A percentile compares a stretch with the other conserved stretches of the same genome.
These are phyloP conservation scores for Mustela lutreola DNA, from an alignment of 2,113 vertebrate species.

Conservation along the genomic window DNA sequence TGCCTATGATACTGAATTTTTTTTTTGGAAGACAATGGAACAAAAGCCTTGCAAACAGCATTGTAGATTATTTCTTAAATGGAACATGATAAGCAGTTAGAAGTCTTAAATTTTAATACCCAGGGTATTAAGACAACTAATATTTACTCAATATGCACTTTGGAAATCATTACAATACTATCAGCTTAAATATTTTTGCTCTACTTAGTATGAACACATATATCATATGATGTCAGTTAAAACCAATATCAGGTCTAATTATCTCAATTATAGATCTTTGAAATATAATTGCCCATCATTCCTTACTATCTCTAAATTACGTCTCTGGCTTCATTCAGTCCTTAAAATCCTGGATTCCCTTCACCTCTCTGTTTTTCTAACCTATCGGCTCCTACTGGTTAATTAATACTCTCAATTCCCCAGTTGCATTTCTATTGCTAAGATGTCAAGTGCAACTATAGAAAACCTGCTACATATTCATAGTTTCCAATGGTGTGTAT, in stretches of 20 bases:
- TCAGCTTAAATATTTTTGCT: conserved; percentile 40
- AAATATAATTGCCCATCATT: neutral
- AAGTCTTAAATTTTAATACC: conserved; percentile 34
- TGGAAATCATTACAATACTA: neutral
- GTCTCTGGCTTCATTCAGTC: conserved; percentile 19
- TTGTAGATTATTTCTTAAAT: conserved; percentile 54
- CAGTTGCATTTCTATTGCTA: conserved; percentile 29
- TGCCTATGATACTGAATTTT: conserved; percentile 65
- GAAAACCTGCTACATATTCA: neutral
- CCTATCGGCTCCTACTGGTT: neutral
- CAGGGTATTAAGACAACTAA: neutral
- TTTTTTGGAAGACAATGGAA: conserved; percentile 46
- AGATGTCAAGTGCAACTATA: neutral
- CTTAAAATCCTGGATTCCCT: neutral
- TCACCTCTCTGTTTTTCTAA: neutral
- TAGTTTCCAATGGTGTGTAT: neutral
- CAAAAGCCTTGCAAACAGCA: conserved; percentile 66
- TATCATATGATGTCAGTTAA: neutral
- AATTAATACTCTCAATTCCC: neutral
- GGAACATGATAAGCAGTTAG: conserved; percentile 50
- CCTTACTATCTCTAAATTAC: neutral
- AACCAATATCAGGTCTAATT: conserved; percentile 31
- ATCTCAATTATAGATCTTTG: conserved; percentile 11
- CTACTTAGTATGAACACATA: conserved; percentile 15
- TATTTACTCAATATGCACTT: neutral